phyloP scores from a whole-genome alignment of 2,797 vertebrate genomes.

The Gobio occitaniae region DNA sequence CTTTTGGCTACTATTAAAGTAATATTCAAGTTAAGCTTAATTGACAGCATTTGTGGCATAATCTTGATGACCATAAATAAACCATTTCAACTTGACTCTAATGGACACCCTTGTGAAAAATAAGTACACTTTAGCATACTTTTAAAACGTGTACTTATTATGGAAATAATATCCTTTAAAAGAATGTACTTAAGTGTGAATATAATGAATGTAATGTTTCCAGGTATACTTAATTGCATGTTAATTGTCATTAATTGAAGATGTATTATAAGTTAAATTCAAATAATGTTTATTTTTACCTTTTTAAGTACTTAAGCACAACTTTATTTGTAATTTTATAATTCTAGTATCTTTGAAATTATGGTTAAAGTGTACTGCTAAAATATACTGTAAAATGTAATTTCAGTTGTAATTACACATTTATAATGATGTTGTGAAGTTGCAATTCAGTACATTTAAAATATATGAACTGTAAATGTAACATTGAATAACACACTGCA shows the following conservation, averaged over 20 bases:
- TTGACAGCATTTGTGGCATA: neutral
- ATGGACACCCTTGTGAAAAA: neutral
- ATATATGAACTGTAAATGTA: no score
- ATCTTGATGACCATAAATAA: neutral
- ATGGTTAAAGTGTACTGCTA: no score
- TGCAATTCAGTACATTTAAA: no score
- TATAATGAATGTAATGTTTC: neutral
- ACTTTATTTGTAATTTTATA: no score
- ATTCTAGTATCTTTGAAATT: no score
- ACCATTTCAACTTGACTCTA: neutral
- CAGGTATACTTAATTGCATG: neutral
- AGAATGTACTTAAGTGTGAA: neutral
- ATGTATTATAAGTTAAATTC: no score
- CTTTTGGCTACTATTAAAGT: neutral
- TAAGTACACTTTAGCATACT: neutral
- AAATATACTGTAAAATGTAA: neutral
- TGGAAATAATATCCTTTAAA: no score
- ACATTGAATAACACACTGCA: no score
- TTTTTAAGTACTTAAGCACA: no score
- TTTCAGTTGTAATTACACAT: no score
- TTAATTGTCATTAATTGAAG: neutral
- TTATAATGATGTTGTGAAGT: no score
- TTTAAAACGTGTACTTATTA: neutral
- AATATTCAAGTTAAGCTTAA: neutral
- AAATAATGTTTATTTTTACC: no score